A percentile compares a stretch with the other conserved stretches of the same genome.
Conservation (phyloP, 2,113 vertebrate genomes). For the Sakesphorus luctuosus region DNA sequence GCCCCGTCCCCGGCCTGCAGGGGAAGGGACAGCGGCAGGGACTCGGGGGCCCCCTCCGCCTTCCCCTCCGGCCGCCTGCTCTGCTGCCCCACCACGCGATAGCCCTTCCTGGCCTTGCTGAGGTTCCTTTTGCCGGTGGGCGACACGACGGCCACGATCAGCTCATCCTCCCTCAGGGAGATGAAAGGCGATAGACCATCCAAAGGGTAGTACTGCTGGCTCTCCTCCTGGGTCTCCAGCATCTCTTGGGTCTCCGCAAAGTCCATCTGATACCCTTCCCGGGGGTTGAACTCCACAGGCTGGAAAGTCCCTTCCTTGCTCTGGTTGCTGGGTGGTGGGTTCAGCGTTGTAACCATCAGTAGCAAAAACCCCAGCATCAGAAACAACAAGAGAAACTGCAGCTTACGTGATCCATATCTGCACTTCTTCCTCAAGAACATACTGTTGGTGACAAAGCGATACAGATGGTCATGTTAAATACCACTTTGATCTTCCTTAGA, state of each 20-base stretch:
- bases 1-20: background rate
- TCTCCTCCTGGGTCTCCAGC: conserved; percentile 80
- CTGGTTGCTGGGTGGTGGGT: conserved; percentile 62
- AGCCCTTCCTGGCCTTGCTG: conserved; percentile 75
- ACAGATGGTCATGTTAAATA: conserved; percentile 77
- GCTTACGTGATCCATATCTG: conserved; percentile 67
- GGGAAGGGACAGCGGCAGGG: conserved; percentile 33
- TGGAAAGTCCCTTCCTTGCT: conserved; percentile 36
- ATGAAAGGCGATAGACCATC: conserved; percentile 77
- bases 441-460: conserved; percentile 53
- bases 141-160: conserved; percentile 77
- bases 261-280: conserved; percentile 55
- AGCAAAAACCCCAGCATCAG: conserved; percentile 77
- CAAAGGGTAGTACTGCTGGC: conserved; percentile 66
- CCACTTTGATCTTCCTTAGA: background rate
- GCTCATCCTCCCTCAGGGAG: conserved; percentile 84
- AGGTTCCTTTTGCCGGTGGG: conserved; percentile 69
- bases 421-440: conserved; percentile 81
- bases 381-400: conserved; percentile 76
- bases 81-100: conserved; percentile 76
- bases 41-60: background rate
- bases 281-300: conserved; percentile 33
- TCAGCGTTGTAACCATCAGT: conserved; percentile 73
- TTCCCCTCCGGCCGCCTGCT: conserved; percentile 44
- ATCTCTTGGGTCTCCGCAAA: conserved; percentile 77